These are phyloP conservation scores for Paramormyrops kingsleyae DNA, from an alignment of 2,113 vertebrate genomes.

Conservation along the genomic window DNA sequence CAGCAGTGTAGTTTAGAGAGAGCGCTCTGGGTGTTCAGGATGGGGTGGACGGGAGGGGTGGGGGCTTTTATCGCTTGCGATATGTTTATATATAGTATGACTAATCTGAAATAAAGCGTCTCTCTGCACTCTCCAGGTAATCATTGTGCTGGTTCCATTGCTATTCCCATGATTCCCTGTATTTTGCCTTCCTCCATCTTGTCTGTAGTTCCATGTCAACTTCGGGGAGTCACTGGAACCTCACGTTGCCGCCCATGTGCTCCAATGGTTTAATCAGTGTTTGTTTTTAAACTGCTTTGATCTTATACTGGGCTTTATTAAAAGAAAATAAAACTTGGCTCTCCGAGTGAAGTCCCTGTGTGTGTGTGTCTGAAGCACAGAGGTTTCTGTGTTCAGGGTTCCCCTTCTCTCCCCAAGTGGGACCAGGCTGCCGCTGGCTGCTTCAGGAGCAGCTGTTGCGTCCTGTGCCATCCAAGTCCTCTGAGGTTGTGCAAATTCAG, in stretches of 20 bases:
- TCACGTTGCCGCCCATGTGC: conserved; percentile 36
- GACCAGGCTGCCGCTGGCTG: not conserved
- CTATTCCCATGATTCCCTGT: not conserved
- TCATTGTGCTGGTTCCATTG: not conserved
- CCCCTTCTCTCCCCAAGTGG: not conserved
- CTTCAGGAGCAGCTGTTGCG: not conserved
- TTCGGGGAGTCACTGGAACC: not conserved
- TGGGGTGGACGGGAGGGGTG: not conserved
- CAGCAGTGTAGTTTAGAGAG: not conserved
- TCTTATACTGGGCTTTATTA: conserved; percentile 58
- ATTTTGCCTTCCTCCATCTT: not conserved
- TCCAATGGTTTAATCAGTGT: conserved; percentile 50
- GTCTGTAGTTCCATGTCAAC: conserved; percentile 9
- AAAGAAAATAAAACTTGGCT: conserved; percentile 53
- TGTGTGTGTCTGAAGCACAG: not conserved
- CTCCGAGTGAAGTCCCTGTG: not conserved
- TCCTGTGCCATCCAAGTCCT: not conserved
- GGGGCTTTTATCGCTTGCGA: not conserved
- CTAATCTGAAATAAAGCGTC: not conserved
- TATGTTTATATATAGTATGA: not conserved
- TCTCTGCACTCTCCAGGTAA: not conserved
- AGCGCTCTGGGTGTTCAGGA: not conserved
- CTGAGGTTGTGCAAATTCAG: conserved; percentile 44
- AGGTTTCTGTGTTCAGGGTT: not conserved
- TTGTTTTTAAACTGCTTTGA: conserved; percentile 54